A percentile compares a stretch with the other conserved stretches of the same genome.
Conservation (phyloP, 2,888 invertebrate genomes). For the Drosophila anomalata region DNA sequence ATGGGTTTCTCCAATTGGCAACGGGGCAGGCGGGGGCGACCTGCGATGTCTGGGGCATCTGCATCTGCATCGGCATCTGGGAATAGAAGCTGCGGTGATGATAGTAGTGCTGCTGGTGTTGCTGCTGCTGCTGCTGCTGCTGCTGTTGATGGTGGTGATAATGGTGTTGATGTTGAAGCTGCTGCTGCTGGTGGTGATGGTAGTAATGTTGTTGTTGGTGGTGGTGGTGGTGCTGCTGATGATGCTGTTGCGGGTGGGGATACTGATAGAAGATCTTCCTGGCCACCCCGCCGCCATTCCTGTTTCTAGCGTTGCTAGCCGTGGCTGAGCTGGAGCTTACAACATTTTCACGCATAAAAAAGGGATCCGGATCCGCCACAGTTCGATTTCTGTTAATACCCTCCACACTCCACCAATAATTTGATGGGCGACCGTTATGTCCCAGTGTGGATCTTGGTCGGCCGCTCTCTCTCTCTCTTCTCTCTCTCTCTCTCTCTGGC, state of each 20-base stretch:
- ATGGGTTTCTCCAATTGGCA: conserved; percentile 56
- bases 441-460: conserved; percentile 21
- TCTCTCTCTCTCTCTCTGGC: conserved; percentile 7
- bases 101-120: conserved; percentile 7
- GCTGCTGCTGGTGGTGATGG: conserved; percentile 1
- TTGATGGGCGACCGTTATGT: background rate
- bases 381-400: background rate
- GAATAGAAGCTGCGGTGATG: conserved; percentile 28
- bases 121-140: background rate
- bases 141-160: background rate
- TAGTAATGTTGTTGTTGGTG: background rate
- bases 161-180: conserved; percentile 3
- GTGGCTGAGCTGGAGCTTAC: conserved; percentile 51
- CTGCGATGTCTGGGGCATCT: conserved; percentile 23
- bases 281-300: conserved; percentile 57
- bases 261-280: conserved; percentile 50
- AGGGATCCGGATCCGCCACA: conserved; percentile 23
- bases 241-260: conserved; percentile 3
- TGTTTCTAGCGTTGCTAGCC: conserved; percentile 53
- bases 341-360: conserved; percentile 48
- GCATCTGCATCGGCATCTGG: conserved; percentile 35
- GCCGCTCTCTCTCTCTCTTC: conserved; percentile 22
- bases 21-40: conserved; percentile 23
- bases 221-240: conserved; percentile 8
- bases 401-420: conserved; percentile 1